Evolutionary conservation across 64 coral and sea anemone genomes (phyloP), one percentile per base, ranked within the genome.

Genomic region (Actinia equina): DNA sequence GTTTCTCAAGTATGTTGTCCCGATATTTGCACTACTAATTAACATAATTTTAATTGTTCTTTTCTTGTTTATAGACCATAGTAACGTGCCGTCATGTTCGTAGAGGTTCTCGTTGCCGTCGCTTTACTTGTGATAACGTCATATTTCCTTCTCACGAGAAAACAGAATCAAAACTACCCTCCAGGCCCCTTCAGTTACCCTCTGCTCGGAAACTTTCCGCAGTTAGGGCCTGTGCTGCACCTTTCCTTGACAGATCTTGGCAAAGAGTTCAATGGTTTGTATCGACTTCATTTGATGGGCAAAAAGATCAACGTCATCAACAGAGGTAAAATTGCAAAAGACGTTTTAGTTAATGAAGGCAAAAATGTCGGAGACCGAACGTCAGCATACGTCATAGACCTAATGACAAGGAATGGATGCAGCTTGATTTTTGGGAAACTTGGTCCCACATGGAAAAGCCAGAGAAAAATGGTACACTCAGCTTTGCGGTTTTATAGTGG

Each of bases 351-450:
- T 17, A 69, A 82, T 6, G 86, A 87, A 91, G 89, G 93, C 67
- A 82, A 74, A 43, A 84, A 84, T 37, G 88, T 94, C 18, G 53
- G 15, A 13, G 83, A 62, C 18, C 30, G 81, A 78, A 44, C 67
- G 44, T 52, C 62, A 23, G 37, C 25, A 2, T 84, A 88, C 63
- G 80, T 92, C 82, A 84, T 67, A n/a, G 67, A 84, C 22, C 17
- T 58, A 12, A 69, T 84, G 82, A 60, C 37, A 7, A 52, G n/a
- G 7, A 77, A 80, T 26, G 89, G 85, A 22, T 67, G 71, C 17
- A 84, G 86, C n/a, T 83, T 95, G 11, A 79, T 91, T 55, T 88
- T 91, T 45, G 86, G 89, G 4, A 88, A 95, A 26, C 81, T 80
- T 46, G 83, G 86, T 58, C 86, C 93, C 51, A 78, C 56, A 62